Evolutionary conservation across 2,888 invertebrate species (phyloP).

Genomic region (Acanthacorydalis orientalis): DNA sequence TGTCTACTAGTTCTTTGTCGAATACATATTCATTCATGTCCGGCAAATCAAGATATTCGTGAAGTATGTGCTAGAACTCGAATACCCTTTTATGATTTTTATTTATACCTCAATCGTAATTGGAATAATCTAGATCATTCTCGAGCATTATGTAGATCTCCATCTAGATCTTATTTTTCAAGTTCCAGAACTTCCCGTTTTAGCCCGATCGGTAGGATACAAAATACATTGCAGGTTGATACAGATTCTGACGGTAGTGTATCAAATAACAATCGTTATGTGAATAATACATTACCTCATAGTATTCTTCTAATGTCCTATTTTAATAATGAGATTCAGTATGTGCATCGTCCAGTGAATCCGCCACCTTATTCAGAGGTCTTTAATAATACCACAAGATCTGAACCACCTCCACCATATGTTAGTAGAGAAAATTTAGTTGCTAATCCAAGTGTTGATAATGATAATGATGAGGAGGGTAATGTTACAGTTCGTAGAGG

Average conservation of each 20-base stretch:
- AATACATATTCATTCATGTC: slow-evolving; percentile 5
- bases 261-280: not conserved
- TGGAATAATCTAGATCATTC: slow-evolving; percentile 6
- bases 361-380: slow-evolving; percentile 4
- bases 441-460: not conserved
- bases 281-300: not conserved
- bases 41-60: slow-evolving; percentile 6
- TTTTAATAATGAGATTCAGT: slow-evolving; percentile 4
- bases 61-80: slow-evolving; percentile 4
- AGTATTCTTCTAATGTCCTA: slow-evolving; percentile 6
- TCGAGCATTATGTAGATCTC: not conserved
- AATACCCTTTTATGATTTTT: slow-evolving; percentile 5
- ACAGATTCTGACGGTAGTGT: not conserved
- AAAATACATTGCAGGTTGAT: not conserved
- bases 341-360: not conserved
- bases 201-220: not conserved
- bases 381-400: not conserved
- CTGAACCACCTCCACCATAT: slow-evolving; percentile 5
- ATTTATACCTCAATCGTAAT: slow-evolving; percentile 4
- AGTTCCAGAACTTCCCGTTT: not conserved
- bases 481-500: not conserved
- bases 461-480: not conserved
- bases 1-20: slow-evolving; percentile 3
- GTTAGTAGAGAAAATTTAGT: slow-evolving; percentile 4
- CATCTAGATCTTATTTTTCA: not conserved